Conservation (phyloP, 2,888 invertebrate species). For the Drosophila pseudotakahashii region DNA sequence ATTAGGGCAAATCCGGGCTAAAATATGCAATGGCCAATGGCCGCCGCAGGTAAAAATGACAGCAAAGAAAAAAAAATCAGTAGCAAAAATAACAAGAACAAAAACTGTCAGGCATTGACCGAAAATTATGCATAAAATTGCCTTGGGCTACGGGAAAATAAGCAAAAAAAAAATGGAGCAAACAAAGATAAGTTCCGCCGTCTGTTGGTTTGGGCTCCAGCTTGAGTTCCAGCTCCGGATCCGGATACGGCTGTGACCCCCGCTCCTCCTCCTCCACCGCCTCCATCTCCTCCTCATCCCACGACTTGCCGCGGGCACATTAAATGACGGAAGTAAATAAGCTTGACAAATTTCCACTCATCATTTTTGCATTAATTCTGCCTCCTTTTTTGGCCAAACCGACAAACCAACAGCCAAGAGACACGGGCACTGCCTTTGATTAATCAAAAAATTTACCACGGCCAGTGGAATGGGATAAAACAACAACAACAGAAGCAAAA, state of each 20-base stretch:
- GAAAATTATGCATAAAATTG: slow-evolving; percentile 73
- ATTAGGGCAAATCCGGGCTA: slow-evolving; percentile 77
- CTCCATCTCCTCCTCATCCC: neutral
- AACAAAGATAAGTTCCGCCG: slow-evolving; percentile 71
- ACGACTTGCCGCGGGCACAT: slow-evolving; percentile 71
- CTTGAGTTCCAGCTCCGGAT: slow-evolving; percentile 19
- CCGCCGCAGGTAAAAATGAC: slow-evolving; percentile 68
- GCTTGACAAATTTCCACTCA: slow-evolving; percentile 83
- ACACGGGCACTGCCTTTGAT: slow-evolving; percentile 62
- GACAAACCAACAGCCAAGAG: slow-evolving; percentile 37
- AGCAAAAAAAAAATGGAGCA: slow-evolving; percentile 44
- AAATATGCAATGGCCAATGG: slow-evolving; percentile 74
- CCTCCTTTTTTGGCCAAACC: slow-evolving; percentile 72
- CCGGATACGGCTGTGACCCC: slow-evolving; percentile 18
- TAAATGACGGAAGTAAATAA: slow-evolving; percentile 81
- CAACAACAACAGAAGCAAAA: slow-evolving; percentile 25
- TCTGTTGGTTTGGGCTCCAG: slow-evolving; percentile 30
- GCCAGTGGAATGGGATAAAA: slow-evolving; percentile 37
- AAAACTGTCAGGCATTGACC: slow-evolving; percentile 41
- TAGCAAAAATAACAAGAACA: slow-evolving; percentile 40
- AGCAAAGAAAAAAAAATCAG: slow-evolving; percentile 44
- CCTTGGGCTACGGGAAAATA: slow-evolving; percentile 31
- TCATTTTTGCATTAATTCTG: slow-evolving; percentile 83
- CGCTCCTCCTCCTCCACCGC: neutral
- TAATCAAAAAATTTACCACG: slow-evolving; percentile 77